Base-by-base conservation (phyloP, 2,888 invertebrate species). In the Philhelius pedissequus region DNA sequence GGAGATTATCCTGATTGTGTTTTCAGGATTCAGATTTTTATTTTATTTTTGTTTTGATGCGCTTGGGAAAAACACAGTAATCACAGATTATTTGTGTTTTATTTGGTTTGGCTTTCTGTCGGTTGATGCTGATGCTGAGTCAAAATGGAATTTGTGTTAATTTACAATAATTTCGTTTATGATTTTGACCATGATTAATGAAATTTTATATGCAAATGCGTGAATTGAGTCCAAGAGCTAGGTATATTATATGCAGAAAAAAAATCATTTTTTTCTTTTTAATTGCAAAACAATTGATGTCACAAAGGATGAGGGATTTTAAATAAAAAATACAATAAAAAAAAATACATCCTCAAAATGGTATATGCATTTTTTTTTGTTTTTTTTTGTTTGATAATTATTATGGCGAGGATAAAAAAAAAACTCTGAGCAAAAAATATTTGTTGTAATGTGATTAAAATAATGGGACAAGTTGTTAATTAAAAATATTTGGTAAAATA, bases 131-230 rank as follows among this genome's bases (percentile, higher is more conserved):
- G 60, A 60, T 60, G 48, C 32, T 73, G 71, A 73, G 32, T 73
- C 54, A 54, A 82, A 48, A 73, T 69, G 82, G 68, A 78, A 69
- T 82, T 74, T 50, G 75, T 71, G 54, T 84, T 79, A 84, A 84
- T 84, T 84, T 84, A 84, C 84, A 84, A 80, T 84, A 84, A 84
- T 80, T 60, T 68, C 84, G 84, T 79, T 79, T 80, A 79, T 84
- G 84, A 84, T 79, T 79, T 79, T 84, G 84, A 84, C 84, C 80
- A 71, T 84, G 84, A 84, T 84, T 84, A 84, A 84, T 84, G 70
- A 71, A 84, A 84, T 84, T 79, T 52, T 79, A 75, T 79, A 84
- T 84, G 83, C 79, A 79, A 84, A 84, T 84, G 62, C 58, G 78
- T 69, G 73, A 73, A 77, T 73, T 68, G 50, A 73, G 66, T 52